Base-by-base conservation (phyloP, 1,140 invertebrate genomes). In the Xylocopa sonorina region DNA sequence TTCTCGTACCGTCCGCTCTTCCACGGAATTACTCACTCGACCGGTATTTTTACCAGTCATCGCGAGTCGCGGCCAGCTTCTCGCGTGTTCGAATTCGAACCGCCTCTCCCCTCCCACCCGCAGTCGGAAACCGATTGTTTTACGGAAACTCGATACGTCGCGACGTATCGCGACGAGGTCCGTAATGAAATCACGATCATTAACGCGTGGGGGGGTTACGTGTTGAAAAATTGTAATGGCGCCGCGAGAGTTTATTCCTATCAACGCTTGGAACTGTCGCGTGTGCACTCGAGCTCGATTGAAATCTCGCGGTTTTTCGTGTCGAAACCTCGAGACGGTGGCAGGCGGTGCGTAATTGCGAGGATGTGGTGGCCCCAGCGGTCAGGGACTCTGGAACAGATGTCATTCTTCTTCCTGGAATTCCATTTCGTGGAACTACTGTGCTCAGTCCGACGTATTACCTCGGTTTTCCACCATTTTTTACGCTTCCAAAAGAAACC, bases 41-140 rank as follows among this genome's bases (percentile, higher is more conserved):
- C 77, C 72, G 82, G 78, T 69, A 75, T 76, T 84, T 86, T 83
- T 73, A 82, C 77, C 68, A 82, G 69, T 82, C 77, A 74, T 73
- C 34, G 43, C 46, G 73, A 46, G 53, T 53, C 60, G 24, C 18
- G 6, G 18, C 24, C 29, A 18, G 32, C n/a, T 4, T 76, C 58
- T 41, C 38, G 38, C 41, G 38, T 63, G 29, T 50, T 21, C 32
- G 0, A 27, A 10, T 51, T n/a, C 2, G 27, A 1, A 18, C 34
- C 34, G 34, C 18, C 48, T 53, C 32, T n/a, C 48, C 46, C 6
- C 27, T 16, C 48, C 38, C 32, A 16, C 48, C 46, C 6, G 18
- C 9, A 41, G 50, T 2, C 34, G 29, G 48, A 53, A 57, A 27
- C 51, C 34, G 67, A 69, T 69, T 55, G 10, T 29, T 16, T 55